phyloP scores from a whole-genome alignment of 92 coral and sea anemone genomes.

The Actinernus sp. region DNA sequence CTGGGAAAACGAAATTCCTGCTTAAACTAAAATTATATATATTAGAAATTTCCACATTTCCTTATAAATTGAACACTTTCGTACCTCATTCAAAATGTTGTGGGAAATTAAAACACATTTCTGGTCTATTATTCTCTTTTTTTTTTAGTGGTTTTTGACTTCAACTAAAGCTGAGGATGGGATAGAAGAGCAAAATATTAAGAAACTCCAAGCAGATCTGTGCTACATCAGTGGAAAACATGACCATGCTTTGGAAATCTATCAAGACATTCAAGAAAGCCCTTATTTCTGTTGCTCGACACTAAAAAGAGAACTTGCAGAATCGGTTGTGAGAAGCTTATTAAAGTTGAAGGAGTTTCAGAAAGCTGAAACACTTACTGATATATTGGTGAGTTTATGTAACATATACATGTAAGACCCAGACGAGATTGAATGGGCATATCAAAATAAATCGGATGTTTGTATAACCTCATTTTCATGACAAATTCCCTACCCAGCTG shows the following conservation, averaged over 20 bases:
- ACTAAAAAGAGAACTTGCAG: conserved; percentile 71
- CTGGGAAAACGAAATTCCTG: background rate
- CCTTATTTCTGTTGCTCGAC: conserved; percentile 20
- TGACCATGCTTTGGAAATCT: conserved; percentile 32
- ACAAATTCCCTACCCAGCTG: no score
- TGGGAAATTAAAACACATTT: background rate
- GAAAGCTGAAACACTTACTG: conserved; percentile 35
- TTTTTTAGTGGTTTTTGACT: conserved; percentile 63
- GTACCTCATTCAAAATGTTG: no score
- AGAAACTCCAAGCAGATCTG: conserved; percentile 74
- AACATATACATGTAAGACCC: background rate
- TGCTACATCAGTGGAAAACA: conserved; percentile 41
- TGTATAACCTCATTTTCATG: no score
- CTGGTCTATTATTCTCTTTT: background rate
- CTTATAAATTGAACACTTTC: no score
- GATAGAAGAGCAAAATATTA: conserved; percentile 47
- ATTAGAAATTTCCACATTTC: background rate
- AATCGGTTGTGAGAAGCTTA: conserved; percentile 68
- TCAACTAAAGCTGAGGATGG: conserved; percentile 21
- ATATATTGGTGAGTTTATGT: conserved; percentile 6
- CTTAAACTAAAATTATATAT: background rate
- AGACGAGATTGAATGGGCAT: no score
- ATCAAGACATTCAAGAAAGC: conserved; percentile 8
- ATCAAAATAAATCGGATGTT: no score
- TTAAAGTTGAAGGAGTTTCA: conserved; percentile 56